Percentiles rank a stretch among this genome's conserved stretches.
Evolutionary conservation across 1,140 invertebrate genomes (phyloP).

Genomic region (Hydropsyche tenuis): DNA sequence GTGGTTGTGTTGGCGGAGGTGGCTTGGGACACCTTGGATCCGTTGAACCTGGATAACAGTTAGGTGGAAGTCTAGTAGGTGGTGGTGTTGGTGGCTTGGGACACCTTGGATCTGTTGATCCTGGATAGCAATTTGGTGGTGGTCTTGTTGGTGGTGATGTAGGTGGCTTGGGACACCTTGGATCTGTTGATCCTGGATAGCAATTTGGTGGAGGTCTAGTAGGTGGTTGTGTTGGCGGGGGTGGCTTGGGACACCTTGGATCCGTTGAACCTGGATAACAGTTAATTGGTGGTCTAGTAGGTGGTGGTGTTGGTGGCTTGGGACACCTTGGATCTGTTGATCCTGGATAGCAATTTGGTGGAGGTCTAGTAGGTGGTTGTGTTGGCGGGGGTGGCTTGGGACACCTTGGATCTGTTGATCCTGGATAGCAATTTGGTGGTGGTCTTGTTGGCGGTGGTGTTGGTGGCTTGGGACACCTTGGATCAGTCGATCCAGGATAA

Average conservation of each 20-base stretch:
- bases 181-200: constrained; percentile 52
- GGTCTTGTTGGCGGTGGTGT: constrained; percentile 51
- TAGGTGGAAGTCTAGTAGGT: no score
- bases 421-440: constrained; percentile 52
- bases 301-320: constrained; percentile 45
- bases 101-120: constrained; percentile 54
- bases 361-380: constrained; percentile 42
- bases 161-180: constrained; percentile 43
- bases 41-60: constrained; percentile 42
- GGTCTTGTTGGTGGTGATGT: constrained; percentile 35
- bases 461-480: constrained; percentile 53
- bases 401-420: constrained; percentile 55
- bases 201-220: constrained; percentile 48
- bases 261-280: constrained; percentile 56
- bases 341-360: constrained; percentile 52
- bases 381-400: constrained; percentile 43
- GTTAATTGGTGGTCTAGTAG: no score
- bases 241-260: constrained; percentile 52
- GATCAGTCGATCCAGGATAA: constrained; percentile 54
- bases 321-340: constrained; percentile 53
- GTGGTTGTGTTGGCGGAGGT: constrained; percentile 45
- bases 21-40: constrained; percentile 58
- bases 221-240: no score
- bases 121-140: constrained; percentile 51
- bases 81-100: constrained; percentile 48